A percentile compares a stretch with the other conserved stretches of the same genome.
These are phyloP conservation scores for Triplophysa siluroides DNA, from an alignment of 2,113 vertebrate species.

Conservation along the genomic window DNA sequence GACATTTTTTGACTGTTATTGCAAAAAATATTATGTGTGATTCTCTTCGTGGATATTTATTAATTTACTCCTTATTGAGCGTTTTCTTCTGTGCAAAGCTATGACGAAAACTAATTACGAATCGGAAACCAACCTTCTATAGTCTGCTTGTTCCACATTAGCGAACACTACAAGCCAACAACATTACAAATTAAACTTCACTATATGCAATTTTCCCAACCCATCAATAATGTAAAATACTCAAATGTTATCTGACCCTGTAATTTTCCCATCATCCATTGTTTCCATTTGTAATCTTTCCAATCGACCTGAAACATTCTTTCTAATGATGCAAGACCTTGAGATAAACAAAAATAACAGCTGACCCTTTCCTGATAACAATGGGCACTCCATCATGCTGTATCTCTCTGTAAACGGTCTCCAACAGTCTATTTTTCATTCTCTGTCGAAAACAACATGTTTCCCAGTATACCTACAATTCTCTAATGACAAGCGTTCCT, in stretches of 20 bases:
- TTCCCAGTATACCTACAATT: conserved; percentile 67
- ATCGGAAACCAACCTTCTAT: neutral
- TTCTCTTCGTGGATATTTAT: too few species aligned
- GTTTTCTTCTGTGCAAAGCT: too few species aligned
- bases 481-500: conserved; percentile 64
- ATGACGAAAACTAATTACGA: too few species aligned
- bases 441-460: conserved; percentile 67
- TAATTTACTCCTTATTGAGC: neutral
- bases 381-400: conserved; percentile 28
- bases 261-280: neutral
- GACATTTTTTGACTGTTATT: neutral
- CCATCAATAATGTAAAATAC: too few species aligned
- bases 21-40: neutral
- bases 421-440: conserved; percentile 48
- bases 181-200: neutral
- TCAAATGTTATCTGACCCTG: neutral
- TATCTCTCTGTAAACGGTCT: conserved; percentile 1
- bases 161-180: neutral
- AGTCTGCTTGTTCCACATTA: neutral
- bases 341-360: conserved; percentile 10
- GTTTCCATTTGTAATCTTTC: neutral
- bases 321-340: conserved; percentile 11
- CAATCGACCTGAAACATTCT: neutral
- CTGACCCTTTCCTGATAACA: conserved; percentile 14
- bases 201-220: neutral